phyloP scores from a whole-genome alignment of 2,888 invertebrate species.

The Pyrrhosoma nymphula region DNA sequence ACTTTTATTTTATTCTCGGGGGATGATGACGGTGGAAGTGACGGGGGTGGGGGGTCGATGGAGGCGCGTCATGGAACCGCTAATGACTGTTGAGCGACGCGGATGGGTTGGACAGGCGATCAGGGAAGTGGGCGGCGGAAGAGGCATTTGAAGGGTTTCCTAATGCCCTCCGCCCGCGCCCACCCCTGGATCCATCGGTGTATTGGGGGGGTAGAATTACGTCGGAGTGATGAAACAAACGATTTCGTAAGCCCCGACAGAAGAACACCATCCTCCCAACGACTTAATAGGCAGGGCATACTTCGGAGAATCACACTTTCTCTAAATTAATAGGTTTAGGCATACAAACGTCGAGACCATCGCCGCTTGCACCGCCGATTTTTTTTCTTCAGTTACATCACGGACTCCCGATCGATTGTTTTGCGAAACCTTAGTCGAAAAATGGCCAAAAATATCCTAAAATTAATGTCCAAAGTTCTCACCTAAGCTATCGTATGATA shows the following conservation, averaged over 20 bases:
- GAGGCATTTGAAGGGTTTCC: neutral
- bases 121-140: neutral
- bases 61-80: neutral
- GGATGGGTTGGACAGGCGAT: neutral
- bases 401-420: neutral
- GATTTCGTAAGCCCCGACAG: neutral
- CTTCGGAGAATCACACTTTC: conserved; percentile 3
- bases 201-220: neutral
- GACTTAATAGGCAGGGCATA: neutral
- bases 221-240: neutral
- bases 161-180: neutral
- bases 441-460: neutral
- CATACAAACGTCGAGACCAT: neutral
- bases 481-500: neutral
- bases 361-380: neutral
- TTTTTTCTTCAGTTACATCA: neutral
- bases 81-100: neutral
- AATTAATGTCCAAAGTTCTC: neutral
- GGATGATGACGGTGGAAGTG: neutral
- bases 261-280: neutral
- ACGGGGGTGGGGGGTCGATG: neutral
- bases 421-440: neutral
- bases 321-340: conserved; percentile 24
- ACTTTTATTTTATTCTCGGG: neutral
- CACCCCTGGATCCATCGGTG: neutral